Base-by-base conservation (phyloP, 92 coral and sea anemone genomes). In the Heteractis magnifica region DNA sequence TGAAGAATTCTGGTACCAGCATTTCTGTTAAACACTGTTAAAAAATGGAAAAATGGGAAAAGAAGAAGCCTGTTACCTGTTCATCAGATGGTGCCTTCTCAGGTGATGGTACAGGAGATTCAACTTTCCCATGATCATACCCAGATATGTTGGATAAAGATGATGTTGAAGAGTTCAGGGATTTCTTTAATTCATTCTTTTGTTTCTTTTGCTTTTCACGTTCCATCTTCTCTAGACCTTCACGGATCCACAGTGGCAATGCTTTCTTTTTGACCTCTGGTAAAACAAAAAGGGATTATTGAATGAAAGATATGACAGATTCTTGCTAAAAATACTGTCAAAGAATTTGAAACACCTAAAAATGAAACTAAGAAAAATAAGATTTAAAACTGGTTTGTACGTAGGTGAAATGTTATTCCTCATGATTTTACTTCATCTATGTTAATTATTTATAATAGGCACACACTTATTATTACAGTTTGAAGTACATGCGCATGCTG, bases 191-290 rank as follows among this genome's bases (percentile, higher is more conserved):
- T 56, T 86, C 88, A 44, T 90, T 92, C 14, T 84, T 93, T 52
- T 93, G 91, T 60, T 91, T 94, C 85, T 94, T 96, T 65, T 92
- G 98, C 64, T 96, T 96, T 65, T 94, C 84, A 75, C 91, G 95
- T 60, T 96, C 99, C 88, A 94, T 84, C 83, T 96, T 96, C 83
- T 96, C 99, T 21, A 96, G 91, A 51, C 98, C 99, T 81, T 96
- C 99, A 14, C 99, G 94, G 50, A 96, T 96, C 99, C 99, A 96
- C 79, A 94, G 89, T 0, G 99, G 99, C 65, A 96, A 79, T 53
- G 94, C 96, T 86, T 94, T 96, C 73, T 93, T 93, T 90, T 96
- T 96, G 56, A 92, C 92, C 60, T 96, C 99, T 96, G 82, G 8
- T 81, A 87, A 65, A 5, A n/a, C 41, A 51, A 34, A n/a, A 19